A percentile compares a stretch with the other conserved stretches of the same genome.
phyloP scores from a whole-genome alignment of 2,797 vertebrate genomes.

The Martes flavigula region DNA sequence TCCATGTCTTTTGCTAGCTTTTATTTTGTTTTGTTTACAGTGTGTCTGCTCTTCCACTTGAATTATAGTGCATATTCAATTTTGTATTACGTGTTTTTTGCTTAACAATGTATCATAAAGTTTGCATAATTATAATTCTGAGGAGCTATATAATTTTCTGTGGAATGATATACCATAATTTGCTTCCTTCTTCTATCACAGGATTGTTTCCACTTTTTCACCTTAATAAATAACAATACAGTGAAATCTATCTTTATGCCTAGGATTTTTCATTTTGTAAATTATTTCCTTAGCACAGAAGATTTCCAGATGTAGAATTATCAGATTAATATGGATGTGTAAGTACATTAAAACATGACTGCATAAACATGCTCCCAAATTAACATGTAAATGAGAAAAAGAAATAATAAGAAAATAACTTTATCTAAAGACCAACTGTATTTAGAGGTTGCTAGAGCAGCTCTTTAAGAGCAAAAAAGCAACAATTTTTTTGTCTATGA shows the following conservation, averaged over 20 bases:
- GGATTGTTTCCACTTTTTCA: neutral
- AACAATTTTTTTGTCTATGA: neutral
- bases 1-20: neutral
- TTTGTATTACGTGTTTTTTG: conserved; percentile 13
- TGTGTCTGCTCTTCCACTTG: neutral
- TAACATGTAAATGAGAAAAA: neutral
- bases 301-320: neutral
- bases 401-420: neutral
- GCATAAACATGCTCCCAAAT: neutral
- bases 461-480: neutral
- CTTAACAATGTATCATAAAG: neutral
- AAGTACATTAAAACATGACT: neutral
- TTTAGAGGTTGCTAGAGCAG: conserved; percentile 9
- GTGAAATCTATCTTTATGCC: neutral
- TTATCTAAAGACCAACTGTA: neutral
- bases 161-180: neutral
- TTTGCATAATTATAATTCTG: conserved; percentile 38
- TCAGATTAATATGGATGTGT: neutral
- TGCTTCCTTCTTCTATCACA: neutral
- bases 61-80: conserved; percentile 10
- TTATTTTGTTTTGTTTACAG: neutral
- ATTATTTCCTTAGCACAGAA: conserved; percentile 28
- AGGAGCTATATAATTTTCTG: neutral
- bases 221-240: neutral
- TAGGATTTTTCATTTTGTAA: neutral